phyloP scores from a whole-genome alignment of 2,888 invertebrate species.

The Holacanthella duospinosa region DNA sequence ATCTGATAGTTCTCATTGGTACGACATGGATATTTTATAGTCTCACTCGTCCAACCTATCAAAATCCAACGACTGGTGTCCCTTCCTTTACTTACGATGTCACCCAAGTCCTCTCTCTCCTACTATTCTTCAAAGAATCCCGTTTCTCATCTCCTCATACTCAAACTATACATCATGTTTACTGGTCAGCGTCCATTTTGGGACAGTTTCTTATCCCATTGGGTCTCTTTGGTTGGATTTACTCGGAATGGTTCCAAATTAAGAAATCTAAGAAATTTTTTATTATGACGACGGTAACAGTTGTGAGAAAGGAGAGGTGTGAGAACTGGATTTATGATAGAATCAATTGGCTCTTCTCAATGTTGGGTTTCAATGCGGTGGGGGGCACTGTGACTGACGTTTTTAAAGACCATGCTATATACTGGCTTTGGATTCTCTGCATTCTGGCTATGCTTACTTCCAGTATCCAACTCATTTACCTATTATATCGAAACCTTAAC shows the following conservation, averaged over 20 bases:
- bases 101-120: neutral
- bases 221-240: neutral
- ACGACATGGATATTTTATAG: neutral
- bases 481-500: neutral
- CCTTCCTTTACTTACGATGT: neutral
- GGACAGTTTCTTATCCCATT: neutral
- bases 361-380: neutral
- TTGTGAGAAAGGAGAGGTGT: neutral
- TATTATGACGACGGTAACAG: neutral
- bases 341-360: neutral
- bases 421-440: neutral
- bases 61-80: neutral
- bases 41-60: neutral
- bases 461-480: neutral
- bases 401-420: neutral
- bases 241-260: neutral
- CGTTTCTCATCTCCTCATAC: neutral
- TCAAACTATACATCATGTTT: too few species aligned
- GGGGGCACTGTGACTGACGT: neutral
- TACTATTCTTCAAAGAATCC: neutral
- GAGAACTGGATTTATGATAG: neutral
- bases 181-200: too few species aligned
- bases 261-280: too few species aligned
- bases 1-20: neutral
- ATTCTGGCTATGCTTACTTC: neutral